A percentile compares a stretch with the other conserved stretches of the same genome.
These are phyloP conservation scores for Dynastes maya DNA, from an alignment of 2,888 invertebrate species.

Conservation along the genomic window DNA sequence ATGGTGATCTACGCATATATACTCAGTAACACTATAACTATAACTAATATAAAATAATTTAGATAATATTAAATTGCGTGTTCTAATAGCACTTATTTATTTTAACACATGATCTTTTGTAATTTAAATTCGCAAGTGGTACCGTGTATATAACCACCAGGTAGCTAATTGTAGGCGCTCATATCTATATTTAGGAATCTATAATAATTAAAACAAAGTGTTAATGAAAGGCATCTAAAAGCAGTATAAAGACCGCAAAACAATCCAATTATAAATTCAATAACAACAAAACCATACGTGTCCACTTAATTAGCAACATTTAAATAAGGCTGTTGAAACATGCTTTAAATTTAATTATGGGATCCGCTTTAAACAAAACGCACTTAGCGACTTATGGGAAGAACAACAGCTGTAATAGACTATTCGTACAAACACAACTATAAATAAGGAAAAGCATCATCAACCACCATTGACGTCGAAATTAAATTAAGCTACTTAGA, in stretches of 20 bases:
- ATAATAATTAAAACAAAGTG: too few species aligned
- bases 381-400: slow-evolving; percentile 5
- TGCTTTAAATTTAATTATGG: slow-evolving; percentile 8
- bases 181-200: too few species aligned
- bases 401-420: not conserved
- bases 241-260: not conserved
- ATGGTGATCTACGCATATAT: too few species aligned
- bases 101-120: too few species aligned
- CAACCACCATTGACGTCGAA: slow-evolving; percentile 11
- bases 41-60: too few species aligned
- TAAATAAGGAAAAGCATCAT: slow-evolving; percentile 25
- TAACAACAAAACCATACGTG: not conserved
- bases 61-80: too few species aligned
- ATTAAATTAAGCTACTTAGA: slow-evolving; percentile 27
- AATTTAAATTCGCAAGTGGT: too few species aligned
- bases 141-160: too few species aligned
- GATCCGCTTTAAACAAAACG: not conserved
- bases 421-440: slow-evolving; percentile 5
- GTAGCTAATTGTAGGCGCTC: too few species aligned
- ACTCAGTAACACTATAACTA: too few species aligned
- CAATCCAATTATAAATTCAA: not conserved
- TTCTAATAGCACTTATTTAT: too few species aligned
- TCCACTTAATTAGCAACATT: not conserved
- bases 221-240: too few species aligned
- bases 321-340: not conserved